These are phyloP conservation scores for Drosophila tripunctata DNA, from an alignment of 2,888 invertebrate genomes.

Conservation along the genomic window DNA sequence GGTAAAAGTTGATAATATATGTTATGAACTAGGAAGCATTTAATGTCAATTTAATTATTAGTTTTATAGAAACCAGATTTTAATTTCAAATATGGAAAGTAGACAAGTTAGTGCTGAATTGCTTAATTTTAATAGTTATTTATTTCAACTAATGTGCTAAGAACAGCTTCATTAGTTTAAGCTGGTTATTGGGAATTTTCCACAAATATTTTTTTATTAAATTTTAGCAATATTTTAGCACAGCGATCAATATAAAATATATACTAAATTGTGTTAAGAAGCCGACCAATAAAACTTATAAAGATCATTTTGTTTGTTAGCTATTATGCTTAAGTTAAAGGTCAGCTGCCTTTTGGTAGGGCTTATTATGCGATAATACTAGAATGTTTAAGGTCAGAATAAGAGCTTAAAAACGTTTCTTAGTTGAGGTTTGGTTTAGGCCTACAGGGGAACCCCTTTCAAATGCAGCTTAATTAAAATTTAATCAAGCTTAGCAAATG, in stretches of 20 bases:
- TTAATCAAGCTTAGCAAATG: neutral
- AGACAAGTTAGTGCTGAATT: neutral
- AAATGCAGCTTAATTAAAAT: neutral
- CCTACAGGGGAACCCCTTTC: neutral
- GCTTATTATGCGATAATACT: constrained; percentile 1
- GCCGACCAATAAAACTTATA: neutral
- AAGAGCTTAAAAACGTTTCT: constrained; percentile 1
- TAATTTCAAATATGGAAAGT: neutral
- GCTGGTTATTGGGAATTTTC: no score
- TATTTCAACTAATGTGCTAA: neutral
- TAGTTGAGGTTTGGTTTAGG: no score
- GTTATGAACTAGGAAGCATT: neutral
- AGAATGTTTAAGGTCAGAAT: neutral
- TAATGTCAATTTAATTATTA: neutral
- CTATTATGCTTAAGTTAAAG: neutral
- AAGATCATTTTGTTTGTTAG: neutral
- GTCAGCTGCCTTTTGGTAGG: neutral
- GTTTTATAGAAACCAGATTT: neutral
- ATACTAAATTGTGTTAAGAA: neutral
- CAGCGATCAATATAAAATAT: neutral
- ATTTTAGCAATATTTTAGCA: no score
- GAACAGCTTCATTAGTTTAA: neutral
- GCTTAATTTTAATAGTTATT: neutral
- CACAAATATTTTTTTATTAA: no score
- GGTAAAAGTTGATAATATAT: neutral